Conservation (phyloP, 2,113 vertebrate species). For the Campylomormyrus numenius region DNA sequence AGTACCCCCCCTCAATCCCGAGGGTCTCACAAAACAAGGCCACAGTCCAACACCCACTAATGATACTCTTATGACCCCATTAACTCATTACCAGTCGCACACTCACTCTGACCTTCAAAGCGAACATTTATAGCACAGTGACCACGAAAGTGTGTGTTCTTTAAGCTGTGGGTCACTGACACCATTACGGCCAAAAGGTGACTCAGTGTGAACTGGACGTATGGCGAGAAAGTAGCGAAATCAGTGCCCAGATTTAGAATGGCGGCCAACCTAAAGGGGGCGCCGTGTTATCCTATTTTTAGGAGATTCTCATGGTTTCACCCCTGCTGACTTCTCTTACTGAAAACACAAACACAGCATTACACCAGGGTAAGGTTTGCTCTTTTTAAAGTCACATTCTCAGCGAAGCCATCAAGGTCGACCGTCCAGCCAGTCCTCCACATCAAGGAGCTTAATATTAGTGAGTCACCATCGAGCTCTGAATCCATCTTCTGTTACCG, state of each 20-base stretch:
- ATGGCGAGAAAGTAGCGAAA: not conserved
- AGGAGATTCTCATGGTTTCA: not conserved
- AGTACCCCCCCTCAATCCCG: not conserved
- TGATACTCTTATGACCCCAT: not conserved
- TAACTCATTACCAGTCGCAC: not conserved
- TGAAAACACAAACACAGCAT: not conserved
- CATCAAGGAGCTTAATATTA: not conserved
- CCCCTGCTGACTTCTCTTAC: not conserved
- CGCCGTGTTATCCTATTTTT: not conserved
- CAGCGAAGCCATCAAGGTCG: not conserved
- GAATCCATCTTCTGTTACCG: not conserved
- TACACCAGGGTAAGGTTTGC: not conserved
- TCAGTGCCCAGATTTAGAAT: not conserved
- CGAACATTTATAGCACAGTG: not conserved
- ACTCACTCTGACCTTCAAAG: constrained; percentile 1
- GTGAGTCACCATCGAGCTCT: too few species aligned
- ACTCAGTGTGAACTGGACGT: not conserved
- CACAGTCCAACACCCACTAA: not conserved
- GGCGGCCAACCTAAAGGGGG: not conserved
- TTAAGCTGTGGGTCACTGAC: not conserved
- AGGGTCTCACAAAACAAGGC: not conserved
- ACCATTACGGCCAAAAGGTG: not conserved
- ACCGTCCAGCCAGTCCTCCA: not conserved
- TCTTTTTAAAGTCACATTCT: not conserved
- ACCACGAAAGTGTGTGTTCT: not conserved